Percentiles rank a stretch among this genome's conserved stretches.
phyloP scores from a whole-genome alignment of 2,888 invertebrate species.

The Caenorhabditis drosophilae region DNA sequence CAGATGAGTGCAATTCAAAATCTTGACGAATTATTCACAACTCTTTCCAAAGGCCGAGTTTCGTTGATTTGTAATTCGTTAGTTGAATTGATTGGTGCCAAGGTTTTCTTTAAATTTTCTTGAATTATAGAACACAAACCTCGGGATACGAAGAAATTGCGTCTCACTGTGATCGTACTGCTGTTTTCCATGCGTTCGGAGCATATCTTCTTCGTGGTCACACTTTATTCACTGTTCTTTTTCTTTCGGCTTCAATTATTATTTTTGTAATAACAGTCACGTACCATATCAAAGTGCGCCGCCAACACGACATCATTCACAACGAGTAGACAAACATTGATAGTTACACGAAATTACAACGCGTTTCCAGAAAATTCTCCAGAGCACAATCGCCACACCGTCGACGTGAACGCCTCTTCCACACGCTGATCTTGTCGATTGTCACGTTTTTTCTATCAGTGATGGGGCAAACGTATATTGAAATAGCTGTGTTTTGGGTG shows the following conservation, averaged over 20 bases:
- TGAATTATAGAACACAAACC: conserved; percentile 38
- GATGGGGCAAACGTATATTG: conserved; percentile 64
- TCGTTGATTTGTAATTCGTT: conserved; percentile 38
- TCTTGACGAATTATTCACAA: conserved; percentile 46
- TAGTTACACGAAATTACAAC: background rate
- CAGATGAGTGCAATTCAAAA: conserved; percentile 50
- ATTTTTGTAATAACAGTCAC: conserved; percentile 63
- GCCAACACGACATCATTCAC: conserved; percentile 61
- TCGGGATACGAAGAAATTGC: conserved; percentile 64
- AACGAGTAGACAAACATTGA: conserved; percentile 13
- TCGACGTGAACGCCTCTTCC: conserved; percentile 65
- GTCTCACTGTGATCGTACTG: conserved; percentile 59
- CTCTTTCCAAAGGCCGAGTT: conserved; percentile 35
- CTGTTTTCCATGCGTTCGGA: conserved; percentile 63
- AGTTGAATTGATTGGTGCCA: conserved; percentile 1
- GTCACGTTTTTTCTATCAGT: conserved; percentile 62
- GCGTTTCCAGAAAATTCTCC: conserved; percentile 4
- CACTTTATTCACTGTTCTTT: conserved; percentile 65
- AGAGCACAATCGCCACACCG: conserved; percentile 63
- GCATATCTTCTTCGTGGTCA: conserved; percentile 57
- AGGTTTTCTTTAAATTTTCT: background rate
- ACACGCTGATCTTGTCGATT: conserved; percentile 64
- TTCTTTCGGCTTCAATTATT: conserved; percentile 59
- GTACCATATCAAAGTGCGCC: conserved; percentile 61
- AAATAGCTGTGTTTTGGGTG: conserved; percentile 68